These are phyloP conservation scores for Stichopus chloronotus DNA, from an alignment of 35 echinoderm and acorn worm species.

Conservation along the genomic window DNA sequence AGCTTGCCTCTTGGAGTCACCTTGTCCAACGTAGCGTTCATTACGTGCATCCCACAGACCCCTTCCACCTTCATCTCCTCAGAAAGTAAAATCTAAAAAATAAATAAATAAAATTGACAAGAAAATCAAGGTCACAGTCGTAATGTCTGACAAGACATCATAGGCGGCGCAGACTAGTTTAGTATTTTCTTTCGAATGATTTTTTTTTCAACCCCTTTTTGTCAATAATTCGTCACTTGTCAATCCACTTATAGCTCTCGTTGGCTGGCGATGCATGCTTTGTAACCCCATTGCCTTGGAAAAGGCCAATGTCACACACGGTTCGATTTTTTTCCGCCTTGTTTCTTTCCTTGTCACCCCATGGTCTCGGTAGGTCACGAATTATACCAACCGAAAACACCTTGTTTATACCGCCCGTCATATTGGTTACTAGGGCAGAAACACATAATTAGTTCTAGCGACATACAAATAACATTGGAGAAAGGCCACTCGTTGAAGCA, in stretches of 20 bases:
- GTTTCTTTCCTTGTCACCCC: background rate
- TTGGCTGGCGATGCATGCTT: background rate
- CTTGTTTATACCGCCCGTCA: background rate
- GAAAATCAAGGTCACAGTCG: no score
- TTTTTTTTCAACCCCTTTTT: background rate
- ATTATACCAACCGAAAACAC: background rate
- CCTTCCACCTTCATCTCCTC: no score
- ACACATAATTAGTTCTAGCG: slow-evolving; percentile 35
- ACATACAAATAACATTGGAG: slow-evolving; percentile 20
- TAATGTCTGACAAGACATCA: no score
- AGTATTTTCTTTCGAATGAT: no score
- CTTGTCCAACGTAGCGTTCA: no score
- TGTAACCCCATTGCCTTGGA: background rate
- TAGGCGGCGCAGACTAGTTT: no score
- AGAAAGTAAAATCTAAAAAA: no score
- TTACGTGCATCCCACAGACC: no score
- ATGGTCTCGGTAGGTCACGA: background rate
- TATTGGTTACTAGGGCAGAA: slow-evolving; percentile 46
- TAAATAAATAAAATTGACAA: no score
- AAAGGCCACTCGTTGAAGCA: background rate
- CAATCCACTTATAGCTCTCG: background rate
- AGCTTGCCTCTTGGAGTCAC: no score
- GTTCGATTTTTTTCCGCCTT: background rate
- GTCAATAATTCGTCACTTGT: background rate
- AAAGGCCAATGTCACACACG: background rate